Base-by-base conservation (phyloP, 2,113 vertebrate species). In the Progne subis region DNA sequence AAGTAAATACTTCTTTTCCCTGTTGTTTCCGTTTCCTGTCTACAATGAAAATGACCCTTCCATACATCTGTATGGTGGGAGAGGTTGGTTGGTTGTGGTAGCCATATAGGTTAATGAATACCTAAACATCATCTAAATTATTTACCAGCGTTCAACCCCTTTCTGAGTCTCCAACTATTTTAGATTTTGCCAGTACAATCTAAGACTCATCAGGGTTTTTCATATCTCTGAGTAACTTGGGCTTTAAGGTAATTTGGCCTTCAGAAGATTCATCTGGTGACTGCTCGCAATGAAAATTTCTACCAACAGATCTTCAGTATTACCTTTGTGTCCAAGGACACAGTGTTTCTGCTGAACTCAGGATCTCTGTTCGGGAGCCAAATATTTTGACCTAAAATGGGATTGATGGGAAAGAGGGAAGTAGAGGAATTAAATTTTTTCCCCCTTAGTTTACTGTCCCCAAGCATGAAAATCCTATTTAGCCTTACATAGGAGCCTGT, bases 311-410 rank as follows among this genome's bases (percentile, higher is more conserved):
- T 85, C 74, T 91, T 91, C 86, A 82, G 9, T 57, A 61, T 86
- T 91, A 82, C 69, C 77, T 94, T 72, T 86, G 86, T 95, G 92
- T 86, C 92, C 61, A 85, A 64, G 41, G 88, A 39, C 86, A 84
- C 68, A 75, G 29, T 81, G 39, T 89, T 87, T 92, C 77, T 94
- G 81, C 74, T 95, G 61, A 79, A 84, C 84, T 95, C 80, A 59
- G 39, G 57, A 92, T 76, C 74, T 97, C 86, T 83, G 34, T 86
- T 95, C 78, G 94, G 89, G 60, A 95, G 83, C 83, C 86, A 91
- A 86, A 76, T 86, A 84, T 71, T 91, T 94, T 96, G 77, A 87
- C 84, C 91, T 95, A 92, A 95, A 92, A 72, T 91, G 83, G 61
- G 47, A 79, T 90, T 82, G 69, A 75, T 94, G 80, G 74, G 83